Evolutionary conservation across 2,113 vertebrate species (phyloP).

Genomic region (Dromas ardeola): DNA sequence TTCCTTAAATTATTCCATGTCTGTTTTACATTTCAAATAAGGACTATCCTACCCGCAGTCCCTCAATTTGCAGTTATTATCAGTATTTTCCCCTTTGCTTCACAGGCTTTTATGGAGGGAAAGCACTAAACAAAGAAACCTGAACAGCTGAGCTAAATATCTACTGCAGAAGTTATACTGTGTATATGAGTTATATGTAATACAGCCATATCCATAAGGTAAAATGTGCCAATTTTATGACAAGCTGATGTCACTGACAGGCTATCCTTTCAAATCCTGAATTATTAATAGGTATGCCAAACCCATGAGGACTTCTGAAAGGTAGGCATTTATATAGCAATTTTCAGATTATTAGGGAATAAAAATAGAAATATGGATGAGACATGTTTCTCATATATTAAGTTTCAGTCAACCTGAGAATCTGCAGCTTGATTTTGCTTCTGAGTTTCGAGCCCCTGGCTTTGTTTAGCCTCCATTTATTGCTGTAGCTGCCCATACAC

Average conservation of each 20-base stretch:
- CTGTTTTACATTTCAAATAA: not conserved
- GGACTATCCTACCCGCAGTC: not conserved
- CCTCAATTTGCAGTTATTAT: not conserved
- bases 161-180: not conserved
- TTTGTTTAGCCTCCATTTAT: not conserved
- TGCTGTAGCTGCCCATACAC: not conserved
- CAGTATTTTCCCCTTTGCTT: not conserved
- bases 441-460: not conserved
- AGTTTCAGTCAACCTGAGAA: not conserved
- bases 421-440: not conserved
- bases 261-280: not conserved
- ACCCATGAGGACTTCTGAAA: not conserved
- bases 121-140: not conserved
- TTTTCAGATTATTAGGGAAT: not conserved
- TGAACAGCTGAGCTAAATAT: not conserved
- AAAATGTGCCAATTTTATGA: not conserved
- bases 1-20: not conserved
- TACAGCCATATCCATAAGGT: not conserved
- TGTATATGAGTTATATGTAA: not conserved
- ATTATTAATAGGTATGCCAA: not conserved
- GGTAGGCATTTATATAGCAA: not conserved
- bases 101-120: not conserved
- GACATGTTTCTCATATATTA: not conserved
- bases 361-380: not conserved
- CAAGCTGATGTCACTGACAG: not conserved